Evolutionary conservation across 30 jellyfish, hydroid and myxozoan species (phyloP).

Genomic region (Pseudorhiza aurosa): DNA sequence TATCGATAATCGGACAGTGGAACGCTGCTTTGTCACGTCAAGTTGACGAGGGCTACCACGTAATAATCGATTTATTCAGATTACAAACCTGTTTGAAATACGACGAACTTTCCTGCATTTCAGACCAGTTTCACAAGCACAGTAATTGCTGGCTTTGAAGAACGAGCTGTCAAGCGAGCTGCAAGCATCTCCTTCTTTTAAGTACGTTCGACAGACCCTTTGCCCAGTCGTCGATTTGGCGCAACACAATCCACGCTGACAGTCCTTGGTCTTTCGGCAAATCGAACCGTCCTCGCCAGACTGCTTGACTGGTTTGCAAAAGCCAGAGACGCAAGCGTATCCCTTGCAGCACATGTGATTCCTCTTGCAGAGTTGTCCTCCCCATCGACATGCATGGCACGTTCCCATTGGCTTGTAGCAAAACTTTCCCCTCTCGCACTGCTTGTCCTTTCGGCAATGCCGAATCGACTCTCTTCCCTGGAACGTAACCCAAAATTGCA

Average conservation of each 20-base stretch:
- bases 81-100: conserved; percentile 35
- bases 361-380: conserved; percentile 85
- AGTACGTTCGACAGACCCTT: conserved; percentile 64
- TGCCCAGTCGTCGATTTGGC: conserved; percentile 74
- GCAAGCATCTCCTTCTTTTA: conserved; percentile 85
- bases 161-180: conserved; percentile 46
- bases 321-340: conserved; percentile 85
- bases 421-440: conserved; percentile 76
- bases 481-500: too few species aligned
- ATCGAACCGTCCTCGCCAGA: conserved; percentile 70
- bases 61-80: too few species aligned
- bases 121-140: conserved; percentile 84
- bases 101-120: conserved; percentile 75
- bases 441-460: conserved; percentile 90
- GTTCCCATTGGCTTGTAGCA: conserved; percentile 74
- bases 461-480: conserved; percentile 21
- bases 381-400: conserved; percentile 84
- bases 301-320: conserved; percentile 62
- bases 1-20: not conserved
- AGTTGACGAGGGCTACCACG: too few species aligned
- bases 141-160: conserved; percentile 43
- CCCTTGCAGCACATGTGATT: conserved; percentile 97
- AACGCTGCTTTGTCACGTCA: too few species aligned
- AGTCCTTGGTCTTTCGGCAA: conserved; percentile 85
- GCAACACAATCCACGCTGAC: conserved; percentile 93